Evolutionary conservation across 2,888 invertebrate genomes (phyloP), one percentile per base, ranked within the genome.

Genomic region (Andrena camellia): DNA sequence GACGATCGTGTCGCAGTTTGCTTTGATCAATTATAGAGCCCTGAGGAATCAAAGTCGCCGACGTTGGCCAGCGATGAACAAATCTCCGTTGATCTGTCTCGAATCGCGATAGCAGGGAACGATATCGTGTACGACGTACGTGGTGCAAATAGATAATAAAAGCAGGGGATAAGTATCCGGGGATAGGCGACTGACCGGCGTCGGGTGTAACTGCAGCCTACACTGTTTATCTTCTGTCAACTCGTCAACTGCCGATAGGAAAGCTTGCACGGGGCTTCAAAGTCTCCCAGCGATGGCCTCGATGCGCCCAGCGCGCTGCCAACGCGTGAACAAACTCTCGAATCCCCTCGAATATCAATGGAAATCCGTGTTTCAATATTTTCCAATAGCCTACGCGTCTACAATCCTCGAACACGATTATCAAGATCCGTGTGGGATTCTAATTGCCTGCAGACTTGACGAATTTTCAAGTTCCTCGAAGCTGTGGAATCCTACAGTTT

Each of bases 91-190:
- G 73, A 83, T 83, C 73, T 29, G 17, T 57, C 26, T n/a, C 6
- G 26, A 48, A 71, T 71, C 71, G 57, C 31, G 73, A 78, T 78
- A 76, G 52, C 26, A 2, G 57, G 8, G 57, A 10, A 20, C 63
- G 73, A 48, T 83, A 85, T 78, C 84, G 67, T 6, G 8, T 35
- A 66, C 68, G 81, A 77, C 72, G 68, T 77, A 81, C 81, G 84
- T 86, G 79, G 84, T 84, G 86, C 66, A 88, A 84, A 88, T 83
- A 86, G 86, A 86, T 86, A 85, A 86, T 81, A 86, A 88, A 87
- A 84, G 60, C 78, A 59, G 50, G 26, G 77, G 75, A 52, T 77
- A 83, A 78, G 75, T 81, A 69, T 77, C 52, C 54, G 71, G 8
- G 57, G 76, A 42, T 78, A 71, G 73, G 77, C 82, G 85, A 85